Conservation (phyloP, 2,113 vertebrate genomes). For the Petrocephalus zakoni region DNA sequence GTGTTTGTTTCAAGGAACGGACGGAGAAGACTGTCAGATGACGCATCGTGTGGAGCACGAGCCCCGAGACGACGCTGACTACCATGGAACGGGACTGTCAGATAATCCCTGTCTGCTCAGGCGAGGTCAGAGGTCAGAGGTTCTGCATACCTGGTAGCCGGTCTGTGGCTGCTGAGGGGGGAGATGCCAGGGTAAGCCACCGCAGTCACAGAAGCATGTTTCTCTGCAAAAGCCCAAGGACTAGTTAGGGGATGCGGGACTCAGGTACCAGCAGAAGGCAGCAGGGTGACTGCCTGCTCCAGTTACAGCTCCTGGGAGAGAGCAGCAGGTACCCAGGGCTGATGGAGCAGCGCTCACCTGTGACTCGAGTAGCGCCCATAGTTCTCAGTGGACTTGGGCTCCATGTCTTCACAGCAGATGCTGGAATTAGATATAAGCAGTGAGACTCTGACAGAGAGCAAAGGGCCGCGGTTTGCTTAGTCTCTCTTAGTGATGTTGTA, state of each 20-base stretch:
- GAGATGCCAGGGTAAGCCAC: slow-evolving; percentile 42
- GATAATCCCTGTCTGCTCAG: background rate
- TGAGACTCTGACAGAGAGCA: background rate
- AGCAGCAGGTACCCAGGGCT: background rate
- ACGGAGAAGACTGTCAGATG: background rate
- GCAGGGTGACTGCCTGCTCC: background rate
- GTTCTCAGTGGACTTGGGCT: slow-evolving; percentile 54
- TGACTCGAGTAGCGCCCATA: slow-evolving; percentile 51
- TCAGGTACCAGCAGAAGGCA: too few relatives aligned
- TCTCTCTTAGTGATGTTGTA: too few relatives aligned
- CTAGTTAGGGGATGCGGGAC: background rate
- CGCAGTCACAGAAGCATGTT: slow-evolving; percentile 50
- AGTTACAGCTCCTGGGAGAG: background rate
- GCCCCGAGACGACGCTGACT: background rate
- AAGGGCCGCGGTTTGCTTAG: slow-evolving; percentile 13
- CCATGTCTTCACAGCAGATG: slow-evolving; percentile 61
- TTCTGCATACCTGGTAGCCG: slow-evolving; percentile 1
- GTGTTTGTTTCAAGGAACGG: background rate
- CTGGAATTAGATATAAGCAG: slow-evolving; percentile 35
- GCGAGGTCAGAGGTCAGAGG: background rate
- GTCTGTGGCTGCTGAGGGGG: slow-evolving; percentile 51
- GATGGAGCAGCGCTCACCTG: slow-evolving; percentile 50
- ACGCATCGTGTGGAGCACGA: background rate
- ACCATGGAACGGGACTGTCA: background rate
- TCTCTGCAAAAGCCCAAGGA: slow-evolving; percentile 58